Conservation (phyloP, 2,113 vertebrate genomes). For the Ameiurus melas region DNA sequence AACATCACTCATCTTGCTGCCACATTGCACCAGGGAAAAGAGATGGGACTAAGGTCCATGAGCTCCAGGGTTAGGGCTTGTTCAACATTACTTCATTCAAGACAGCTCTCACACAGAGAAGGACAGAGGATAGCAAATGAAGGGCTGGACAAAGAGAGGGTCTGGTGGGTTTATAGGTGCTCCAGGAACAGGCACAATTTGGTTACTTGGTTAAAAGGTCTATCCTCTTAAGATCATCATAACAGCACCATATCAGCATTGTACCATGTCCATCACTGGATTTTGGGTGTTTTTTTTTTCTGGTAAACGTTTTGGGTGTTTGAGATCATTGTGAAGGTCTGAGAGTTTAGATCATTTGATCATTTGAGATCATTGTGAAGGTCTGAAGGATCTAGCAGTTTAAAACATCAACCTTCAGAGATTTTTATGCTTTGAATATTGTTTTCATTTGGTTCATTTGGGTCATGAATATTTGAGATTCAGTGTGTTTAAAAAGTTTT, state of each 20-base stretch:
- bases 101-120: not conserved
- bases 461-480: not conserved
- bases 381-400: not conserved
- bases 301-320: not conserved
- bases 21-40: conserved; percentile 30
- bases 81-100: conserved; percentile 11
- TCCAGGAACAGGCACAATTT: conserved; percentile 4
- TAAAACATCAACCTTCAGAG: not conserved
- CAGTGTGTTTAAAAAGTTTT: not conserved
- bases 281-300: not conserved
- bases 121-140: not conserved
- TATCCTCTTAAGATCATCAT: not conserved
- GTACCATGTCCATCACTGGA: too few species aligned
- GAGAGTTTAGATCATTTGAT: not conserved
- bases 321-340: not conserved
- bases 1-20: conserved; percentile 38
- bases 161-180: not conserved
- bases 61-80: not conserved
- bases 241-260: not conserved
- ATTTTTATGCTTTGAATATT: not conserved
- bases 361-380: not conserved
- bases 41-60: not conserved
- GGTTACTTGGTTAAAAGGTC: not conserved
- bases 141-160: not conserved
- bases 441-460: not conserved